These are phyloP conservation scores for Rapana venosa DNA, from an alignment of 2,888 invertebrate genomes.

Conservation along the genomic window DNA sequence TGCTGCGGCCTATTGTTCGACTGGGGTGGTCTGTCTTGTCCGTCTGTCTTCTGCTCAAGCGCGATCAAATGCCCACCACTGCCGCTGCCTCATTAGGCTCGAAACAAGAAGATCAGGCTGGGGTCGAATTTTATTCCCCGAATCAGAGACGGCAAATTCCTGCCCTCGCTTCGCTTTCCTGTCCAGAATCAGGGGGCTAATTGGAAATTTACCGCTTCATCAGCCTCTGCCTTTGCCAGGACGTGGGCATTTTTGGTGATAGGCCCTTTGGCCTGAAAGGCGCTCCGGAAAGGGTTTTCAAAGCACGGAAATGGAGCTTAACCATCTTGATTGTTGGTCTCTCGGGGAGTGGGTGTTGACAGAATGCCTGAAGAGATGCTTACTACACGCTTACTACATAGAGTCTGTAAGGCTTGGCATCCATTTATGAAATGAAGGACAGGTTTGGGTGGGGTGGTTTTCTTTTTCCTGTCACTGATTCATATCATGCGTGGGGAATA, in stretches of 20 bases:
- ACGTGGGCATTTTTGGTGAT: conserved; percentile 42
- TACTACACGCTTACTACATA: not conserved
- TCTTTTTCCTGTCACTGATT: no score
- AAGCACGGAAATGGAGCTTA: conserved; percentile 31
- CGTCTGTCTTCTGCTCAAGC: not conserved
- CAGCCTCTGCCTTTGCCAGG: not conserved
- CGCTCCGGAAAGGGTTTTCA: conserved; percentile 17
- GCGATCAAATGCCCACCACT: conserved; percentile 21
- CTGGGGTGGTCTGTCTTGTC: not conserved
- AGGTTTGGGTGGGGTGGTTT: no score
- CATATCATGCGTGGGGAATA: no score
- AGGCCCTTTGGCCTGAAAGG: not conserved
- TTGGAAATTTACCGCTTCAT: conserved; percentile 41
- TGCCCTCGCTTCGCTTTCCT: conserved; percentile 41
- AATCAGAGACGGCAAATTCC: conserved; percentile 40
- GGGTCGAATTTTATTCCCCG: conserved; percentile 40
- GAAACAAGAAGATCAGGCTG: conserved; percentile 43
- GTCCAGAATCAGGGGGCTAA: conserved; percentile 27
- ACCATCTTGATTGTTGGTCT: conserved; percentile 28
- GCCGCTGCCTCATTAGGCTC: conserved; percentile 30
- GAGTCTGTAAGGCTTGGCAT: no score
- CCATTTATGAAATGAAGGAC: no score
- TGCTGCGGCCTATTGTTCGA: no score
- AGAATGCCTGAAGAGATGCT: not conserved
- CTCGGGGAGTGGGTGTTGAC: not conserved